phyloP scores from a whole-genome alignment of 2,888 invertebrate genomes.

The Parasteatoda lunata region DNA sequence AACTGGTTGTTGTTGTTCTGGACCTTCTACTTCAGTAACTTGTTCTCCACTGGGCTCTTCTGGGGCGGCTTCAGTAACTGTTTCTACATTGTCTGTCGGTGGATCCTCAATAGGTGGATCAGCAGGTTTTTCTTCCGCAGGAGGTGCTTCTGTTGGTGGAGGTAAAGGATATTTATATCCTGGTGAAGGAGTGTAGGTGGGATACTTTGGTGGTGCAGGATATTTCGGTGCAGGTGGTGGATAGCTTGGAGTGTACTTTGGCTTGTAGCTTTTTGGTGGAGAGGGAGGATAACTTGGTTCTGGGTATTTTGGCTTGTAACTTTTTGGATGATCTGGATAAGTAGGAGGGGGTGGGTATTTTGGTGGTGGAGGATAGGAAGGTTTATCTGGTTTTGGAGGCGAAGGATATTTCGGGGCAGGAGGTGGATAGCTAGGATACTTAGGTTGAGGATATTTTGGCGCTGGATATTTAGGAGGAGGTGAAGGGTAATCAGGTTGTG shows the following conservation, averaged over 20 bases:
- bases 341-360: slow-evolving; percentile 15
- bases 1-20: neutral
- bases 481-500: slow-evolving; percentile 38
- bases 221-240: slow-evolving; percentile 4
- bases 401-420: slow-evolving; percentile 20
- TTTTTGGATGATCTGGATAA: slow-evolving; percentile 26
- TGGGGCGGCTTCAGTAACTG: slow-evolving; percentile 20
- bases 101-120: neutral
- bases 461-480: slow-evolving; percentile 33
- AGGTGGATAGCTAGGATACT: slow-evolving; percentile 25
- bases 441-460: slow-evolving; percentile 19
- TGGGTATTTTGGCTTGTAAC: slow-evolving; percentile 18
- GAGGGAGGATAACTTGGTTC: slow-evolving; percentile 13
- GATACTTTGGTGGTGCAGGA: slow-evolving; percentile 29
- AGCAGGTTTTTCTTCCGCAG: neutral
- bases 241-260: neutral
- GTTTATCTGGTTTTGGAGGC: neutral
- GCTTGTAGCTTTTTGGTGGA: neutral
- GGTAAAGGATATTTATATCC: slow-evolving; percentile 52
- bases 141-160: slow-evolving; percentile 46
- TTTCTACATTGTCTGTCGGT: neutral
- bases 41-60: slow-evolving; percentile 18
- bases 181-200: slow-evolving; percentile 45
- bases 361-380: neutral
- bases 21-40: slow-evolving; percentile 18